Conservation (phyloP, 2,113 vertebrate species). For the Morone chrysops region DNA sequence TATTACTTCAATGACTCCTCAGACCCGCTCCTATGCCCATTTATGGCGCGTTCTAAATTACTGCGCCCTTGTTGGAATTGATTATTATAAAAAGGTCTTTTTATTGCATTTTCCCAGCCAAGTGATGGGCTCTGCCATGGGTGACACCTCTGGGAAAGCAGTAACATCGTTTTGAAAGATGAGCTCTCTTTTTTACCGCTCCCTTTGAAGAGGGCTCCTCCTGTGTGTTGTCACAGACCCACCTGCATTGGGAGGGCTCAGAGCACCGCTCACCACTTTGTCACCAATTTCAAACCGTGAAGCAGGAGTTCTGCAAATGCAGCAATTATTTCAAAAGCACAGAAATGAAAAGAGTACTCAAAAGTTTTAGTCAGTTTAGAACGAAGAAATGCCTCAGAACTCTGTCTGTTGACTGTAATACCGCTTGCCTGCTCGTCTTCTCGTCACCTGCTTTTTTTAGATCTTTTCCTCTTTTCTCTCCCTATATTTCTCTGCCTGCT, state of each 20-base stretch:
- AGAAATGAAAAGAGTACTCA: slow-evolving; percentile 66
- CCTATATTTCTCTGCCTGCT: not conserved
- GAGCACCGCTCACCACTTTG: slow-evolving; percentile 69
- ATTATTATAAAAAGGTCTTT: slow-evolving; percentile 71
- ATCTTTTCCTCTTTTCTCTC: slow-evolving; percentile 10
- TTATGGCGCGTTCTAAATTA: slow-evolving; percentile 56
- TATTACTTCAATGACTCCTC: slow-evolving; percentile 64
- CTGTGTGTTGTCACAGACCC: slow-evolving; percentile 68
- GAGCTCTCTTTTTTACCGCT: slow-evolving; percentile 39
- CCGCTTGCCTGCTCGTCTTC: slow-evolving; percentile 16
- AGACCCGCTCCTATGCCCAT: slow-evolving; percentile 31
- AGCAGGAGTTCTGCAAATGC: slow-evolving; percentile 72
- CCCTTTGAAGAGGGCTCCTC: slow-evolving; percentile 74
- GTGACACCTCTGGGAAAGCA: slow-evolving; percentile 70
- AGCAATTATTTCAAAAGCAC: slow-evolving; percentile 77
- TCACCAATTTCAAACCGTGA: slow-evolving; percentile 69
- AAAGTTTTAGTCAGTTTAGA: slow-evolving; percentile 62
- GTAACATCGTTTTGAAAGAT: slow-evolving; percentile 55
- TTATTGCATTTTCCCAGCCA: slow-evolving; percentile 65
- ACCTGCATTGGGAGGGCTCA: slow-evolving; percentile 59
- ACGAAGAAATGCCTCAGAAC: slow-evolving; percentile 47
- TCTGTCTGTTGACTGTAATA: slow-evolving; percentile 32
- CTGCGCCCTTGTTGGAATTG: slow-evolving; percentile 60
- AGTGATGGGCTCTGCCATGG: slow-evolving; percentile 60
- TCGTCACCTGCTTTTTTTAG: slow-evolving; percentile 24